These are phyloP conservation scores for Acronicta psi DNA, from an alignment of 2,888 invertebrate species.

Conservation along the genomic window DNA sequence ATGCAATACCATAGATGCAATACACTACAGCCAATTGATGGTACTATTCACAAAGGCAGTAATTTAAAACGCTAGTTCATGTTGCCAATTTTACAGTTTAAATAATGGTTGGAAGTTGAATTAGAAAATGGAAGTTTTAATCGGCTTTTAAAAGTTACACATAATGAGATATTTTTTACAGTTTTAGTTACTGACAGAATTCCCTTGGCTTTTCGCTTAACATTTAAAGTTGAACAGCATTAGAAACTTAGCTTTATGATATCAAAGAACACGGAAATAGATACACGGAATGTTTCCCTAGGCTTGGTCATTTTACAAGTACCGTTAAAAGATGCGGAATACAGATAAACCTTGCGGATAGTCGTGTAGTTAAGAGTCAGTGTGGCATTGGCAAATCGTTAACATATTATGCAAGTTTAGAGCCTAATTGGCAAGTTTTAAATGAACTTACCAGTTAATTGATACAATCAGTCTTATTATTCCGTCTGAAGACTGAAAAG, in stretches of 20 bases:
- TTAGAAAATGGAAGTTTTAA: too few relatives aligned
- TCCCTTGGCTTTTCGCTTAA: not conserved
- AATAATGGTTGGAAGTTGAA: too few relatives aligned
- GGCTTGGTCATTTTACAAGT: slow-evolving; percentile 49
- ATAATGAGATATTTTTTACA: too few relatives aligned
- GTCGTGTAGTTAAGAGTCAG: slow-evolving; percentile 40
- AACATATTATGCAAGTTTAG: slow-evolving; percentile 48
- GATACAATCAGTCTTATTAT: not conserved
- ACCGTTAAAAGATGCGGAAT: slow-evolving; percentile 50
- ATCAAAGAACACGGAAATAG: slow-evolving; percentile 49
- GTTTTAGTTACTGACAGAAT: too few relatives aligned
- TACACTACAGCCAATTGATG: too few relatives aligned
- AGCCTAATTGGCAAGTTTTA: slow-evolving; percentile 46
- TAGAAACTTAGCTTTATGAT: slow-evolving; percentile 23
- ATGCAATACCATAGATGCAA: too few relatives aligned
- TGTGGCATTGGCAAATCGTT: slow-evolving; percentile 49
- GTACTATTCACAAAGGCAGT: too few relatives aligned
- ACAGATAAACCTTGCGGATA: slow-evolving; percentile 40
- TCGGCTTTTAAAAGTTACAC: too few relatives aligned
- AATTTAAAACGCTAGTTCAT: too few relatives aligned
- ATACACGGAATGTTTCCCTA: slow-evolving; percentile 40
- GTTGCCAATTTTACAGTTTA: too few relatives aligned
- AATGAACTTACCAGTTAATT: slow-evolving; percentile 33
- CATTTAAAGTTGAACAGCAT: not conserved
- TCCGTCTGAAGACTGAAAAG: too few relatives aligned